These are phyloP conservation scores for Opisthograptis luteolata DNA, from an alignment of 2,888 invertebrate genomes.

Conservation along the genomic window DNA sequence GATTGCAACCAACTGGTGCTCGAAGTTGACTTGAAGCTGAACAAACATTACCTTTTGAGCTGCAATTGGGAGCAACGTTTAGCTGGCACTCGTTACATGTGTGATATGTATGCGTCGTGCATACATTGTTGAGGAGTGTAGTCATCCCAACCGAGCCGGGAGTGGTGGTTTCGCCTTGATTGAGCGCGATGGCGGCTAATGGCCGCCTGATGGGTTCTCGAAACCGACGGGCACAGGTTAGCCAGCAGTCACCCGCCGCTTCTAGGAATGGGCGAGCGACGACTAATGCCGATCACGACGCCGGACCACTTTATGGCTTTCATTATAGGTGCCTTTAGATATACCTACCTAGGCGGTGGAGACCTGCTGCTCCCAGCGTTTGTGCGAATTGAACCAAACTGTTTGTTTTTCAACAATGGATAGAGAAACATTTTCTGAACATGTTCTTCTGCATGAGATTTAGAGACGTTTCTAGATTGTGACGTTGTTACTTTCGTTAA, in stretches of 20 bases:
- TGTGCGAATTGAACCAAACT: too few relatives aligned
- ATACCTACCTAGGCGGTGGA: too few relatives aligned
- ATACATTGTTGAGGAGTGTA: neutral
- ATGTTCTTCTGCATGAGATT: too few relatives aligned
- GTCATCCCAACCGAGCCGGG: too few relatives aligned
- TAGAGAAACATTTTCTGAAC: too few relatives aligned
- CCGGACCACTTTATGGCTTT: neutral
- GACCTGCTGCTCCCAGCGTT: neutral
- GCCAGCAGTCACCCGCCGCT: neutral
- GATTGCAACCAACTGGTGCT: too few relatives aligned
- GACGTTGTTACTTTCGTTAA: too few relatives aligned
- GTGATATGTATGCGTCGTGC: too few relatives aligned
- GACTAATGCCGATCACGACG: neutral
- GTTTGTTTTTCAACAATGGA: too few relatives aligned
- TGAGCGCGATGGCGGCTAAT: neutral
- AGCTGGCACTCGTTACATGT: neutral
- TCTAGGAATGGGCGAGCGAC: slow-evolving; percentile 6
- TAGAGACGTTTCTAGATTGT: too few relatives aligned
- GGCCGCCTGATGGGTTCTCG: slow-evolving; percentile 1
- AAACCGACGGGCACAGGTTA: neutral
- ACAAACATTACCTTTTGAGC: neutral
- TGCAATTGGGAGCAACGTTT: neutral
- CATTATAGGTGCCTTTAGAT: neutral
- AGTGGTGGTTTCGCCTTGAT: neutral
- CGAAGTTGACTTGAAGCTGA: neutral